A percentile compares a stretch with the other conserved stretches of the same genome.
phyloP scores from a whole-genome alignment of 2,888 invertebrate genomes.

The Perizoma affinitatum region DNA sequence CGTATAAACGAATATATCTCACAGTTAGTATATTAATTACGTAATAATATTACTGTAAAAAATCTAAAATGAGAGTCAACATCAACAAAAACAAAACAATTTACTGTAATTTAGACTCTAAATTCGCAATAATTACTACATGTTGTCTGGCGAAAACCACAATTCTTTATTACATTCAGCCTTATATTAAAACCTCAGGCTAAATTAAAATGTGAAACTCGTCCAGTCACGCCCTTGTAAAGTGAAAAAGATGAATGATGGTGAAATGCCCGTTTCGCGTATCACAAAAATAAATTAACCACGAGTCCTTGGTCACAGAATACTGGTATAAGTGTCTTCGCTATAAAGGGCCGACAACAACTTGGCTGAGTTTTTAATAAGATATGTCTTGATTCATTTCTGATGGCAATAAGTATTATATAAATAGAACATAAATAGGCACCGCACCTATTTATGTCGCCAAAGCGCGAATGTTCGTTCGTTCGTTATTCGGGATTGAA shows the following conservation, averaged over 20 bases:
- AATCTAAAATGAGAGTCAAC: not conserved
- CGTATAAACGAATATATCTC: no score
- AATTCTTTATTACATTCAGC: slow-evolving; percentile 16
- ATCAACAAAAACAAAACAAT: not conserved
- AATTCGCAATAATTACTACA: slow-evolving; percentile 10
- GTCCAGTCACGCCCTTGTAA: slow-evolving; percentile 63
- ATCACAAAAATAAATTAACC: slow-evolving; percentile 67
- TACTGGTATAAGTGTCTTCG: not conserved
- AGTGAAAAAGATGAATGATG: slow-evolving; percentile 73
- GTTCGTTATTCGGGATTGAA: no score
- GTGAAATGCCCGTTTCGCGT: slow-evolving; percentile 58
- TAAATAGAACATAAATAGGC: no score
- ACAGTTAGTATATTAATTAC: no score
- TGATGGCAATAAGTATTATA: no score
- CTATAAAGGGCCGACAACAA: no score
- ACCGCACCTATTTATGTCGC: no score
- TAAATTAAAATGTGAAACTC: slow-evolving; percentile 72
- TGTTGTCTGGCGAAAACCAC: slow-evolving; percentile 9
- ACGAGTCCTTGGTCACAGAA: slow-evolving; percentile 33
- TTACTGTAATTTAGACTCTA: not conserved
- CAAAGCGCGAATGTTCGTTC: no score
- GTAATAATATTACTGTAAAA: no score
- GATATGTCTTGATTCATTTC: no score
- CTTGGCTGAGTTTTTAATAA: no score
- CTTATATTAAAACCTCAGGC: slow-evolving; percentile 47